phyloP scores from a whole-genome alignment of 2,888 invertebrate species.

The Stegana nigrithorax region DNA sequence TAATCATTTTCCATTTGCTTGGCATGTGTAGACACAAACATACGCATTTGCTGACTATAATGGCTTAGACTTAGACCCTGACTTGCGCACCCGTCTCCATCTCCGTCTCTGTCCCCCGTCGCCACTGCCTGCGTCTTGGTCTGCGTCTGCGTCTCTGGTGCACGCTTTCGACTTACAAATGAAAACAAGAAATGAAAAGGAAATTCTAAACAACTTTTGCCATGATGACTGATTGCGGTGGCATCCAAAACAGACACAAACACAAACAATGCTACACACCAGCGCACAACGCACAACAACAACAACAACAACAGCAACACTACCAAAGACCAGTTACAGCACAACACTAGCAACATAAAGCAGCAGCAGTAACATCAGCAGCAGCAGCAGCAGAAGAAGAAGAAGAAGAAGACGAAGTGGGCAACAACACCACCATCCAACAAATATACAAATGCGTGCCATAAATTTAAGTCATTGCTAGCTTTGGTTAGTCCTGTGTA shows the following conservation, averaged over 20 bases:
- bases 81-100: background rate
- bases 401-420: too few relatives aligned
- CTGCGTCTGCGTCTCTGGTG: background rate
- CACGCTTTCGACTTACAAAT: background rate
- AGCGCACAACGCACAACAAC: background rate
- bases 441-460: constrained; percentile 13
- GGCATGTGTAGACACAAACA: constrained; percentile 6
- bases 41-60: too few relatives aligned
- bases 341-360: too few relatives aligned
- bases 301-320: too few relatives aligned
- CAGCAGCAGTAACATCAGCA: too few relatives aligned
- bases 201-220: constrained; percentile 12
- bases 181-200: constrained; percentile 12
- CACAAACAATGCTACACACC: background rate
- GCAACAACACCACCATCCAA: too few relatives aligned
- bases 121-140: background rate
- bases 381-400: too few relatives aligned
- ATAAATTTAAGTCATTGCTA: constrained; percentile 8
- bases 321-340: too few relatives aligned
- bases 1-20: constrained; percentile 10
- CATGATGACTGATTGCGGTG: constrained; percentile 53
- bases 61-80: background rate
- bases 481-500: background rate
- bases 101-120: background rate
- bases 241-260: constrained; percentile 36